phyloP scores from a whole-genome alignment of 2,113 vertebrate genomes.

The Aleadryas rufinucha region DNA sequence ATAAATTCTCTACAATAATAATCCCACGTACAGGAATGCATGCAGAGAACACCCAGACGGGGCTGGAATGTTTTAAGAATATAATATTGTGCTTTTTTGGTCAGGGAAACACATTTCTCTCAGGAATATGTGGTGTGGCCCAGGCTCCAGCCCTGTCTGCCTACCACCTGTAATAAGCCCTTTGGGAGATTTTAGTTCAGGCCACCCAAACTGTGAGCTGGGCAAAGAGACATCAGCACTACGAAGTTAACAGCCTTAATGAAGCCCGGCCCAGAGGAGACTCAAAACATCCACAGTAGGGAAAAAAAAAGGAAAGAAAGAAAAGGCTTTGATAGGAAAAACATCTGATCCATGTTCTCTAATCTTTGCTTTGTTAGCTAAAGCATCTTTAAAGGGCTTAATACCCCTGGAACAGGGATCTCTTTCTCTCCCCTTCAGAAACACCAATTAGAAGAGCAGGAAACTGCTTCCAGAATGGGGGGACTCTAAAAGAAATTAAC shows the following conservation, averaged over 20 bases:
- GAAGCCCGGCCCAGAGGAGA: constrained; percentile 53
- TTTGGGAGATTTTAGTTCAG: constrained; percentile 77
- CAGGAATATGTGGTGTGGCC: constrained; percentile 67
- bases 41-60: constrained; percentile 70
- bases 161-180: constrained; percentile 83
- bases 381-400: constrained; percentile 28
- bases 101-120: constrained; percentile 73
- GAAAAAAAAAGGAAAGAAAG: constrained; percentile 45
- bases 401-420: constrained; percentile 6
- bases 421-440: constrained; percentile 40
- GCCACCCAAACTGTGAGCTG: constrained; percentile 85
- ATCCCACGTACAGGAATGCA: constrained; percentile 83
- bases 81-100: constrained; percentile 74
- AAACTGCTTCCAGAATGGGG: not conserved
- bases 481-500: not conserved
- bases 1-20: constrained; percentile 92
- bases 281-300: constrained; percentile 24
- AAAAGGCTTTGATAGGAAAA: constrained; percentile 62
- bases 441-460: constrained; percentile 32
- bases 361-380: constrained; percentile 51
- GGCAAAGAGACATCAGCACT: constrained; percentile 52
- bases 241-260: constrained; percentile 60
- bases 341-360: constrained; percentile 53
- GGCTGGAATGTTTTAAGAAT: constrained; percentile 76
- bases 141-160: constrained; percentile 77